Percentiles rank a stretch among this genome's conserved stretches.
Evolutionary conservation across 2,888 invertebrate species (phyloP).

Genomic region (Pseudanteris insignis): DNA sequence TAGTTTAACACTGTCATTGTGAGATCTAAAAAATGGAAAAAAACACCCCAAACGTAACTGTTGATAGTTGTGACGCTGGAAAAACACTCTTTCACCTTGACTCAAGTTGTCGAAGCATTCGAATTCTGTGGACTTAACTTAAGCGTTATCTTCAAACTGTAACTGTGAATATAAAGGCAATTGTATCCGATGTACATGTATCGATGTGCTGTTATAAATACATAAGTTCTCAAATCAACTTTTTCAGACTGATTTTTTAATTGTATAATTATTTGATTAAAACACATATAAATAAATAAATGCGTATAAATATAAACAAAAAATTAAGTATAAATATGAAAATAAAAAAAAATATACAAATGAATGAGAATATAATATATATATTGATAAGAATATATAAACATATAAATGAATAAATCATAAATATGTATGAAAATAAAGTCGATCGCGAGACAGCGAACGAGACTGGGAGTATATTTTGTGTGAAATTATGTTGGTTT

Average conservation of each 20-base stretch:
- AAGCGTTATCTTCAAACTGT: conserved; percentile 30
- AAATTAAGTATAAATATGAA: neutral
- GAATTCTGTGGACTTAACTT: conserved; percentile 25
- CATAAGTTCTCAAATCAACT: conserved; percentile 35
- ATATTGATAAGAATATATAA: too few relatives aligned
- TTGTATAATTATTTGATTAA: conserved; percentile 9
- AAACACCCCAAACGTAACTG: conserved; percentile 3
- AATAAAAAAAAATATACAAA: too few relatives aligned
- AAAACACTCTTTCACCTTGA: conserved; percentile 10
- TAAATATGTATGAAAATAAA: conserved; percentile 2
- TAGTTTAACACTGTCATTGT: too few relatives aligned
- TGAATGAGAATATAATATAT: too few relatives aligned
- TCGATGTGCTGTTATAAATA: conserved; percentile 53
- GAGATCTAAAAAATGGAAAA: too few relatives aligned
- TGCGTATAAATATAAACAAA: conserved; percentile 5
- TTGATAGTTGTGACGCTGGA: conserved; percentile 1
- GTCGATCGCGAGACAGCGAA: conserved; percentile 20
- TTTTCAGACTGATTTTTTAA: conserved; percentile 22
- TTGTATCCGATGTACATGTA: conserved; percentile 58
- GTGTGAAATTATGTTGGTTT: conserved; percentile 25
- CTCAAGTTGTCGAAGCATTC: conserved; percentile 27
- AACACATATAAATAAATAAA: conserved; percentile 16
- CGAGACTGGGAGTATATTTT: conserved; percentile 38
- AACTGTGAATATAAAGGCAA: conserved; percentile 37
- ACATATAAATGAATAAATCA: too few relatives aligned